Conservation (phyloP, 2,888 invertebrate genomes). For the Dione vanillae region DNA sequence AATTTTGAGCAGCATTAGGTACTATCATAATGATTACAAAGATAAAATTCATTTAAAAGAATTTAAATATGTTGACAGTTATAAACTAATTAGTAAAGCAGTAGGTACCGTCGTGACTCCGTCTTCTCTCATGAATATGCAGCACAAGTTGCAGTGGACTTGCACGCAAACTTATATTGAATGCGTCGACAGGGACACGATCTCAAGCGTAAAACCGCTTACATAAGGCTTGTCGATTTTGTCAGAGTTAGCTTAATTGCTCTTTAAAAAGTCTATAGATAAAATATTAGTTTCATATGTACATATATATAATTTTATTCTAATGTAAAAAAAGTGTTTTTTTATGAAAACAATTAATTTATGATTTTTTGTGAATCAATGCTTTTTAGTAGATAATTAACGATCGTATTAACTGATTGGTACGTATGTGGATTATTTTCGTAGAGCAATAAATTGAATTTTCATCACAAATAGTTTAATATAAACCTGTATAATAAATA, state of each 20-base stretch:
- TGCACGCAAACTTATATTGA: constrained; percentile 52
- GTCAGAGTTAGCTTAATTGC: neutral
- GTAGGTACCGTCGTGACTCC: constrained; percentile 47
- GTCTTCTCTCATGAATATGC: constrained; percentile 57
- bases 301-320: no score
- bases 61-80: constrained; percentile 36
- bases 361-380: no score
- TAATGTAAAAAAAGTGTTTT: no score
- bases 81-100: constrained; percentile 51
- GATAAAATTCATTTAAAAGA: constrained; percentile 7
- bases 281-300: no score
- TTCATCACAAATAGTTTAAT: neutral
- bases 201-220: constrained; percentile 38
- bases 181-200: constrained; percentile 48
- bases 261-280: neutral
- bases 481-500: neutral
- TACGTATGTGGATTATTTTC: neutral
- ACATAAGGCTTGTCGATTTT: constrained; percentile 32
- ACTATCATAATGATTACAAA: neutral
- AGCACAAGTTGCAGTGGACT: constrained; percentile 49
- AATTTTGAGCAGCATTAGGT: neutral
- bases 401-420: no score
- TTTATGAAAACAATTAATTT: no score
- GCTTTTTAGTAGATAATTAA: no score
- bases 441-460: neutral